Evolutionary conservation across 2,888 invertebrate species (phyloP).

Genomic region (Drosophila prostipennis): DNA sequence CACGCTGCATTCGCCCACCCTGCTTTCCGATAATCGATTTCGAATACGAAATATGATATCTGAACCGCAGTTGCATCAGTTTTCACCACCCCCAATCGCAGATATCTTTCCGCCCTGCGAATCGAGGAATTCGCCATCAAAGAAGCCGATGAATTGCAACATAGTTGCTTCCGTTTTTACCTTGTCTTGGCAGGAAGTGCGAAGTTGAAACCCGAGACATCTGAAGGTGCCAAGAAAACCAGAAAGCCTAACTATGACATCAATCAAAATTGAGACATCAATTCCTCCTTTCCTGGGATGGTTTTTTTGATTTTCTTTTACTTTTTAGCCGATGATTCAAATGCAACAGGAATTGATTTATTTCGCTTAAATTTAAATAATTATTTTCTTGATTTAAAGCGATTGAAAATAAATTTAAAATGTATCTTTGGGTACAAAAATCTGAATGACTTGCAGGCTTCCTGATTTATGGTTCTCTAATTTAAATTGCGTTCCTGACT

Average conservation of each 20-base stretch:
- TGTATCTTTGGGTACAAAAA: no score
- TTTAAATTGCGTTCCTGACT: background rate
- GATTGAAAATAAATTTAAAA: background rate
- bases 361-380: background rate
- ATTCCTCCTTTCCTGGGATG: background rate
- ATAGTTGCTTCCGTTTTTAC: slow-evolving; percentile 50
- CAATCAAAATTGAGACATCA: slow-evolving; percentile 23
- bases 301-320: background rate
- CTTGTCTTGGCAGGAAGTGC: slow-evolving; percentile 20
- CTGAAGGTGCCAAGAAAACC: slow-evolving; percentile 7
- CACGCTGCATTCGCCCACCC: slow-evolving; percentile 23
- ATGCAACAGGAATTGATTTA: background rate
- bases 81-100: slow-evolving; percentile 9
- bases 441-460: no score
- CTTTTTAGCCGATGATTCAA: background rate
- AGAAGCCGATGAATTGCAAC: slow-evolving; percentile 20
- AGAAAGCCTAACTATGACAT: slow-evolving; percentile 2
- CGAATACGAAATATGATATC: slow-evolving; percentile 57
- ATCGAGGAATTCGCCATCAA: slow-evolving; percentile 17
- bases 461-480: background rate
- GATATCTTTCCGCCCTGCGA: slow-evolving; percentile 20
- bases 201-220: slow-evolving; percentile 7
- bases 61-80: slow-evolving; percentile 27
- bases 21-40: slow-evolving; percentile 40
- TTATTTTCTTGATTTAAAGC: no score